A percentile compares a stretch with the other conserved stretches of the same genome.
Evolutionary conservation across 1,140 invertebrate genomes (phyloP).

Genomic region (Brachionus sp.): DNA sequence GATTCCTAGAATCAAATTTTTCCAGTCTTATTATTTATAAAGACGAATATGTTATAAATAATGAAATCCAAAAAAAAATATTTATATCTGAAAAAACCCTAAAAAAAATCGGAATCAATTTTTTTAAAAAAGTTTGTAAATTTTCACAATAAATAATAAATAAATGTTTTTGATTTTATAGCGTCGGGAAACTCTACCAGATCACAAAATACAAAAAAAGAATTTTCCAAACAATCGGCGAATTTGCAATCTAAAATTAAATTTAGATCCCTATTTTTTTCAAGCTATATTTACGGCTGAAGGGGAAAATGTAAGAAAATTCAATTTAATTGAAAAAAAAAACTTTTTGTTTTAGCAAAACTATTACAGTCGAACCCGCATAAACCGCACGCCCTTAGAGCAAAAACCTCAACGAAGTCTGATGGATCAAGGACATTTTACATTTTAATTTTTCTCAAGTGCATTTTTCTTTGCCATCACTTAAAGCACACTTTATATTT

Average conservation of each 20-base stretch:
- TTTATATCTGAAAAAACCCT: neutral
- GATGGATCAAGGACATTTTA: too few species aligned
- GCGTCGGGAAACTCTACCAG: neutral
- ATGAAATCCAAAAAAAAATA: neutral
- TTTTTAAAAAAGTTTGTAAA: neutral
- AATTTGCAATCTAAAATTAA: neutral
- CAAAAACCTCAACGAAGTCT: too few species aligned
- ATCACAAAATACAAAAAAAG: neutral
- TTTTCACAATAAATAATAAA: neutral
- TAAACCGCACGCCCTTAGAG: too few species aligned
- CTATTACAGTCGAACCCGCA: too few species aligned
- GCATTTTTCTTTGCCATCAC: too few species aligned
- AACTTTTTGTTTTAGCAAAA: neutral
- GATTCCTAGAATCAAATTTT: neutral
- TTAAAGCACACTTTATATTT: too few species aligned
- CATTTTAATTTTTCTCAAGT: too few species aligned
- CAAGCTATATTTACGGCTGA: neutral
- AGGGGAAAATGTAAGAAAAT: neutral
- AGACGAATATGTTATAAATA: neutral
- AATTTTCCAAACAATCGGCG: neutral
- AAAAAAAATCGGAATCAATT: neutral
- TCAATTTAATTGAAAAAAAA: neutral
- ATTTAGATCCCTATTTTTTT: constrained; percentile 19
- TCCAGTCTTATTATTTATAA: neutral
- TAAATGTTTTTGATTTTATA: neutral